Base-by-base conservation (phyloP, 2,113 vertebrate species). In the Corapipo altera region DNA sequence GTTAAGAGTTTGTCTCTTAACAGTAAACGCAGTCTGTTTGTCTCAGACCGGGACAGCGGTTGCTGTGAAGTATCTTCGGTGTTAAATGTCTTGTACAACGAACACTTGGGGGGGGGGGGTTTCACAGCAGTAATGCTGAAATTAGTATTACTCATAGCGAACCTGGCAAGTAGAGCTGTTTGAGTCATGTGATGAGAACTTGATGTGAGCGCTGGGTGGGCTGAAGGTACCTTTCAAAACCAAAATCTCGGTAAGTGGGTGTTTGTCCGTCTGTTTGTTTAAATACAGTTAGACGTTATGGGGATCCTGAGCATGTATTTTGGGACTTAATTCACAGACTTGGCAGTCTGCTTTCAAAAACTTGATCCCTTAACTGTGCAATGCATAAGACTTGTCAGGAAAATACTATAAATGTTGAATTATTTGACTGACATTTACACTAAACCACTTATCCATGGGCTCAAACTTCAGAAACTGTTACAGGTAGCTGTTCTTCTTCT, bases 91-190 rank as follows among this genome's bases (percentile, higher is more conserved):
- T 54, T 35, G 66, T 72, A 58, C 52, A 52, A 12, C 13, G 67
- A 66, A 52, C 59, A 6, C 52, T 66, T 54, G 26, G 43, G 5
- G 76, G 26, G 43, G 5, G 76, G 67, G 35, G 57, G 27, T 77
- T 90, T 77, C 75, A 88, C 39, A 37, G 87, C 84, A 61, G 73
- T 49, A 81, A 37, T 87, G 77, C 89, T 54, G 71, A 89, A 93
- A 81, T 76, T 54, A 3, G 3, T 23, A 28, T 64, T 78, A 41
- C 54, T 94, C 61, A 33, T 12, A 28, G 19, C 14, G 33, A 59
- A 11, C 71, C 44, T 73, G 69, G 39, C 35, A 67, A 14, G 21
- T 13, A 2, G 41, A n/a, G 37, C 41, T 69, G 20, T n/a, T 33
- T 8, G n/a, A 64, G 18, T 58, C 37, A 3, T 57, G n/a, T 86